Conservation (phyloP, 1,140 invertebrate species). For the Brachystomella parvula region DNA sequence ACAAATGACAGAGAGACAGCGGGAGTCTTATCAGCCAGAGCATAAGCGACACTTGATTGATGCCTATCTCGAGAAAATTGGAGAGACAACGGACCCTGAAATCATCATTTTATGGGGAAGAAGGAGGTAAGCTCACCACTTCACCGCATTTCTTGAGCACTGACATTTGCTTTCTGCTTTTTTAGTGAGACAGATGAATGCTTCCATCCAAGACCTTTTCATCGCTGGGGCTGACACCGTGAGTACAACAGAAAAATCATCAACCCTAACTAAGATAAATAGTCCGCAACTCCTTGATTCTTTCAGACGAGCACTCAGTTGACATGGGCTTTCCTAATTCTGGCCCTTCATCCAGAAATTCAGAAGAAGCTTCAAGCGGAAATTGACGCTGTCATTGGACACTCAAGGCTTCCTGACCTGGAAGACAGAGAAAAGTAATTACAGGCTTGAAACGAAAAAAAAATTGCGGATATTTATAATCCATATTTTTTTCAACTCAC, state of each 20-base stretch:
- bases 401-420: conserved; percentile 11
- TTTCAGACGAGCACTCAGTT: conserved; percentile 44
- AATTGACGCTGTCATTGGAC: conserved; percentile 41
- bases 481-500: conserved; percentile 38
- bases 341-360: conserved; percentile 42
- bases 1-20: conserved; percentile 64
- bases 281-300: no score
- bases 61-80: conserved; percentile 56
- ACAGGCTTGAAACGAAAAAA: no score
- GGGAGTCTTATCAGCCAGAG: conserved; percentile 53
- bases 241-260: background rate
- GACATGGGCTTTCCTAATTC: conserved; percentile 42
- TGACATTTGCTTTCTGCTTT: background rate
- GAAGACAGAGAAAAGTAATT: conserved; percentile 10
- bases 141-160: background rate
- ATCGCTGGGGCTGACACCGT: conserved; percentile 12
- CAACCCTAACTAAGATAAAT: background rate
- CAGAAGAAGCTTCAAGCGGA: conserved; percentile 42
- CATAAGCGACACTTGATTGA: conserved; percentile 74
- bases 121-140: conserved; percentile 16
- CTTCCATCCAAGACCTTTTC: conserved; percentile 13
- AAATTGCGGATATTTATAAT: background rate
- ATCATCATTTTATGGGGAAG: conserved; percentile 1
- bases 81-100: background rate
- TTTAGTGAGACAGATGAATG: conserved; percentile 5